Evolutionary conservation across 2,113 vertebrate genomes (phyloP).

Genomic region (Anolis carolinensis): DNA sequence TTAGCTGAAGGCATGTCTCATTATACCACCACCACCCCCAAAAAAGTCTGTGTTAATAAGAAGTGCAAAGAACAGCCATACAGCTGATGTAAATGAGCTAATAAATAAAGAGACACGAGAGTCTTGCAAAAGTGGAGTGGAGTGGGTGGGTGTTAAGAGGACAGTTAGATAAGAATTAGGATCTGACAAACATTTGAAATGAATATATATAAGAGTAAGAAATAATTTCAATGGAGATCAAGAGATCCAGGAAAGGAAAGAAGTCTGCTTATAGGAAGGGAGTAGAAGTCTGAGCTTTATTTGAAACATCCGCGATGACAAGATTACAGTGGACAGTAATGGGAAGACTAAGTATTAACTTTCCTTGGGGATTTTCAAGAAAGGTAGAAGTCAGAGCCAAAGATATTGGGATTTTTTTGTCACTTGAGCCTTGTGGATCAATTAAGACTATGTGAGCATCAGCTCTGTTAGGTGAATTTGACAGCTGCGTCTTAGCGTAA

Average conservation of each 20-base stretch:
- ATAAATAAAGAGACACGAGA: background rate
- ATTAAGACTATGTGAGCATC: background rate
- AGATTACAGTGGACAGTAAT: background rate
- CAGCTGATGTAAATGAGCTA: background rate
- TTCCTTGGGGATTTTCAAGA: slow-evolving; percentile 8
- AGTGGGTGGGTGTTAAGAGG: background rate
- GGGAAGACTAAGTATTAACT: background rate
- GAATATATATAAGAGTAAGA: background rate
- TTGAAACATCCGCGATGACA: slow-evolving; percentile 1
- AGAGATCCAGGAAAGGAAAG: background rate
- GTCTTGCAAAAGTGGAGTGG: background rate
- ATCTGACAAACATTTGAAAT: slow-evolving; percentile 4
- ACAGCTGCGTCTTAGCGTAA: background rate
- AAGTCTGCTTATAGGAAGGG: background rate
- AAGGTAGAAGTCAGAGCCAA: background rate
- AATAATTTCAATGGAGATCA: background rate
- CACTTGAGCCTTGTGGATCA: background rate
- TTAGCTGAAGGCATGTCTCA: background rate
- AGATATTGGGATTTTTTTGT: background rate
- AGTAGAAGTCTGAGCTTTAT: background rate
- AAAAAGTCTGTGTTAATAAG: background rate
- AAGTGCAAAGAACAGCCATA: background rate
- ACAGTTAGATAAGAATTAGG: background rate
- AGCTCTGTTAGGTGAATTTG: rapidly evolving
- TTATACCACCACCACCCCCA: background rate